Percentiles rank a stretch among this genome's conserved stretches.
phyloP scores from a whole-genome alignment of 2,888 invertebrate genomes.

The Autographa gamma region DNA sequence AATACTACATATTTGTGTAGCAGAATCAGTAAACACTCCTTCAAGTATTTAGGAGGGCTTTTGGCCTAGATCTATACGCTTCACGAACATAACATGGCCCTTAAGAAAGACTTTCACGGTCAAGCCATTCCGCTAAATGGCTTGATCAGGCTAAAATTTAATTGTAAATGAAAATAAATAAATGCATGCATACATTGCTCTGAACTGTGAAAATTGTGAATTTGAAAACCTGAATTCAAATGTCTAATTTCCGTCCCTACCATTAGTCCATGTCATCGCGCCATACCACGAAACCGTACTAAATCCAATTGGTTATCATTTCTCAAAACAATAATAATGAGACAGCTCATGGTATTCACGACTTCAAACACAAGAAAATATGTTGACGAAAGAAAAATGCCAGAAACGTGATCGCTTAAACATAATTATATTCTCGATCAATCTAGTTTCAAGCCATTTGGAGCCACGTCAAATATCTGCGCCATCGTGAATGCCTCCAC shows the following conservation, averaged over 20 bases:
- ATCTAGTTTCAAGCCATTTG: neutral
- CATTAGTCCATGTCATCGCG: too few species aligned
- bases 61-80: constrained; percentile 27
- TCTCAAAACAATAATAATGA: too few species aligned
- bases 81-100: constrained; percentile 22
- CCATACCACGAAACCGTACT: too few species aligned
- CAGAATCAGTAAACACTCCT: constrained; percentile 36
- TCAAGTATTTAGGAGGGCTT: constrained; percentile 31
- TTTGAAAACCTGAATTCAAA: too few species aligned
- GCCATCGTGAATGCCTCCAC: constrained; percentile 3
- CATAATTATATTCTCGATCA: neutral
- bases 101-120: constrained; percentile 18
- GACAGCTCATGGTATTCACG: too few species aligned
- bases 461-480: neutral
- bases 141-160: neutral
- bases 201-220: too few species aligned
- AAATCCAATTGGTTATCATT: too few species aligned
- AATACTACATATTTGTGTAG: constrained; percentile 28
- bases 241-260: too few species aligned
- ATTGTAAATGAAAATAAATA: too few species aligned
- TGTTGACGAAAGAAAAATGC: neutral
- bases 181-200: too few species aligned
- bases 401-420: too few species aligned
- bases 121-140: neutral
- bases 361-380: too few species aligned